A percentile compares a stretch with the other conserved stretches of the same genome.
Evolutionary conservation across 2,113 vertebrate genomes (phyloP).

Genomic region (Lethenteron camtschaticum): DNA sequence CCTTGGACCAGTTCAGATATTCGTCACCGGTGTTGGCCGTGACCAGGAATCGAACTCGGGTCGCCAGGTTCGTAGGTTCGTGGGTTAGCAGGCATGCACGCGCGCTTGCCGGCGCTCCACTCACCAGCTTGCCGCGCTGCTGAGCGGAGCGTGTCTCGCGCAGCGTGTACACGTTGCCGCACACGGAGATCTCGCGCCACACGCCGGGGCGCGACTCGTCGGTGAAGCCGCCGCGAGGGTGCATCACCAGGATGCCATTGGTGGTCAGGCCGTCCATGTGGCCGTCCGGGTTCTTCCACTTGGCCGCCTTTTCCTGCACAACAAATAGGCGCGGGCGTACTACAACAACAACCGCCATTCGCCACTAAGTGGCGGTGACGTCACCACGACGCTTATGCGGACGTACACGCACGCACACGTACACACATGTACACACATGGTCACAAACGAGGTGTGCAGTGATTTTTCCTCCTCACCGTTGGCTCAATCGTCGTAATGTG

Average conservation of each 20-base stretch:
- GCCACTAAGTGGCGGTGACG: not conserved
- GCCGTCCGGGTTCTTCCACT: constrained; percentile 95
- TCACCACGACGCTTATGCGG: not conserved
- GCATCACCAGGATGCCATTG: constrained; percentile 92
- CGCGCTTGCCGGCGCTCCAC: constrained; percentile 12
- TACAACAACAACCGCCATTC: not conserved
- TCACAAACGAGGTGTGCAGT: not conserved
- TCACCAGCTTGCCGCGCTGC: constrained; percentile 77
- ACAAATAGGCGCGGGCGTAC: not conserved
- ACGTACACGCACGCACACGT: not conserved
- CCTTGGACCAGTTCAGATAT: too few species aligned
- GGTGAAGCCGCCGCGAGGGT: constrained; percentile 71
- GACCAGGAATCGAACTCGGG: too few species aligned
- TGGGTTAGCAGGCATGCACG: not conserved
- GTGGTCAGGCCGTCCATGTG: constrained; percentile 97
- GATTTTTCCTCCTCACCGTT: too few species aligned
- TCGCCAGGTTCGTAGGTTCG: too few species aligned
- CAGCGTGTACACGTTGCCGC: constrained; percentile 83
- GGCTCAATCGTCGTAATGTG: too few species aligned
- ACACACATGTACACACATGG: not conserved
- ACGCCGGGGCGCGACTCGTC: constrained; percentile 75
- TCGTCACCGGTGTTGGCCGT: too few species aligned
- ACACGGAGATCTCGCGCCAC: constrained; percentile 92
- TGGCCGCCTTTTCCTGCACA: constrained; percentile 77
- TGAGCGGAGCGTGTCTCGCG: constrained; percentile 87